These are phyloP conservation scores for Copidosoma floridanum DNA, from an alignment of 1,140 invertebrate species.

Conservation along the genomic window DNA sequence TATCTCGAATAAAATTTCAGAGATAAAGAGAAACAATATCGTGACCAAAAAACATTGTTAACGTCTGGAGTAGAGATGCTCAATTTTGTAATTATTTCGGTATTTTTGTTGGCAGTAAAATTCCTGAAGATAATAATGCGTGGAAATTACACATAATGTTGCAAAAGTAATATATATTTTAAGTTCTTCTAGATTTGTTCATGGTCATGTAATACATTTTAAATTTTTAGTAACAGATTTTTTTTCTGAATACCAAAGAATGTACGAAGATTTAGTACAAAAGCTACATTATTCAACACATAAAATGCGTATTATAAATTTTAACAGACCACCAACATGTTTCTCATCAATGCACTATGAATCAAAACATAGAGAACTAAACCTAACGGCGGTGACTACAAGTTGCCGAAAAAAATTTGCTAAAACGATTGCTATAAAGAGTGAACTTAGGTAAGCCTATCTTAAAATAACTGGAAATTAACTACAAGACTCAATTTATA, in stretches of 20 bases:
- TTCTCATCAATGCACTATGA: not conserved
- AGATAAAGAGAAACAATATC: not conserved
- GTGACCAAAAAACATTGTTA: not conserved
- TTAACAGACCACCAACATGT: not conserved
- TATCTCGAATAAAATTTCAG: not conserved
- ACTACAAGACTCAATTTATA: not conserved
- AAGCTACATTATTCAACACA: not conserved
- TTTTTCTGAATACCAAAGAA: not conserved
- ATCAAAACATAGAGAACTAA: not conserved
- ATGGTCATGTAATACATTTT: not conserved
- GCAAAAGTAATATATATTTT: not conserved
- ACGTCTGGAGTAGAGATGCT: not conserved
- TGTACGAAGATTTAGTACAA: not conserved
- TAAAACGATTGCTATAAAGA: not conserved
- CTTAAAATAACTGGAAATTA: not conserved
- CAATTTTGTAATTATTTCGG: not conserved
- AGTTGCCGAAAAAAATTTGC: not conserved
- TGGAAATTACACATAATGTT: not conserved
- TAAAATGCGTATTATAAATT: not conserved
- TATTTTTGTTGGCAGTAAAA: not conserved
- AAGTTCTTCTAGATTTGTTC: not conserved
- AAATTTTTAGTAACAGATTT: not conserved
- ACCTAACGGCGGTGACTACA: not conserved
- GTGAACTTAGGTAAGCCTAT: not conserved
- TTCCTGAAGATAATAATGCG: not conserved